A percentile compares a stretch with the other conserved stretches of the same genome.
Evolutionary conservation across 2,888 invertebrate species (phyloP).

Genomic region (Drosophila prolongata): DNA sequence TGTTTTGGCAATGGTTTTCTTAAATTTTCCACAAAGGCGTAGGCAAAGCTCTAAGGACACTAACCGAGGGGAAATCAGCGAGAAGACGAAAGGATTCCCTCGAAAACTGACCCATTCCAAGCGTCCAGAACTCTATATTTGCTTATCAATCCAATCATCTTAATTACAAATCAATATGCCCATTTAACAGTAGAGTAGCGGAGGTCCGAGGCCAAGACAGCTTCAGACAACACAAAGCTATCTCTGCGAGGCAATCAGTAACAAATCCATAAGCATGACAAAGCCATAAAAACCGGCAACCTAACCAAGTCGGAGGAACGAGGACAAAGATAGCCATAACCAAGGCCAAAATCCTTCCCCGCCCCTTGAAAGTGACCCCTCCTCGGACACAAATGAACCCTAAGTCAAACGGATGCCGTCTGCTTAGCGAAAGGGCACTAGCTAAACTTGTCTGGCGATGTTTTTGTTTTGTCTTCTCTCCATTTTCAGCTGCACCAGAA

Average conservation of each 20-base stretch:
- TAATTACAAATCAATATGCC: slow-evolving; percentile 71
- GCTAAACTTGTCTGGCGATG: slow-evolving; percentile 31
- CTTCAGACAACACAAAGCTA: slow-evolving; percentile 51
- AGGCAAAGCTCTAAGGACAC: slow-evolving; percentile 11
- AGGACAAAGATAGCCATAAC: slow-evolving; percentile 30
- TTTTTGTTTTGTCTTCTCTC: slow-evolving; percentile 37
- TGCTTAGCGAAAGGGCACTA: slow-evolving; percentile 55
- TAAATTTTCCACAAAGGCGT: background rate
- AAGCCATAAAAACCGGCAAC: slow-evolving; percentile 59
- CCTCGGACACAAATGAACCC: slow-evolving; percentile 57
- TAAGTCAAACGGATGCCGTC: slow-evolving; percentile 52
- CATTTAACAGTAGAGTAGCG: slow-evolving; percentile 60
- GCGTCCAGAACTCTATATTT: slow-evolving; percentile 4
- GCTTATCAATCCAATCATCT: slow-evolving; percentile 43
- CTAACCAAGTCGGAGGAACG: slow-evolving; percentile 21
- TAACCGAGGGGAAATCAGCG: background rate
- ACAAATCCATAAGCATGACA: slow-evolving; percentile 77
- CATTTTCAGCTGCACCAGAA: slow-evolving; percentile 1
- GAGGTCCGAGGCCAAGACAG: slow-evolving; percentile 34
- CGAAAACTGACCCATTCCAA: background rate
- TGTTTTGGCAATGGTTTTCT: slow-evolving; percentile 13
- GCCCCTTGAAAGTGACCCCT: slow-evolving; percentile 32
- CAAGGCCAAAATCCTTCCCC: slow-evolving; percentile 1
- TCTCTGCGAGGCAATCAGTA: slow-evolving; percentile 68
- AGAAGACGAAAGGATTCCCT: slow-evolving; percentile 15